A percentile compares a stretch with the other conserved stretches of the same genome.
phyloP scores from a whole-genome alignment of 1,140 invertebrate genomes.

The Eubasilissa regina region DNA sequence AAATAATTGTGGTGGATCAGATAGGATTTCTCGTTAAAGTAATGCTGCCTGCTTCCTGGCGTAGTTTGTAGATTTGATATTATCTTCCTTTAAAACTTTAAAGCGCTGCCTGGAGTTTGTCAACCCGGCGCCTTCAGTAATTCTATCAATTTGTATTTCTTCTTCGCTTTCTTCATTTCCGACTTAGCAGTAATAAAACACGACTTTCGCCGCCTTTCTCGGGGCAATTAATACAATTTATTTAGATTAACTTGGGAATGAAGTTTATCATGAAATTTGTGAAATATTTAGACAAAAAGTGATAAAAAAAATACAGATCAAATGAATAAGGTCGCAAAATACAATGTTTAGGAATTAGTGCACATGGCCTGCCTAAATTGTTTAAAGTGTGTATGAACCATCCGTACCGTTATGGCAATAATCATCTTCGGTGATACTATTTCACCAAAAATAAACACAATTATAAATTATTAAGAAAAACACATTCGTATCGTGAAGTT shows the following conservation, averaged over 20 bases:
- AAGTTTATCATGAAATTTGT: not conserved
- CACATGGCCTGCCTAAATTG: too few relatives aligned
- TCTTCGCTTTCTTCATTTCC: constrained; percentile 25
- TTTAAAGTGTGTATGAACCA: too few relatives aligned
- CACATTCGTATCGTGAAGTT: too few relatives aligned
- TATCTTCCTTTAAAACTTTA: not conserved
- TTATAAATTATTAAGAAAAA: too few relatives aligned
- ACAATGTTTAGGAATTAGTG: too few relatives aligned
- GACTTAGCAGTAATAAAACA: not conserved
- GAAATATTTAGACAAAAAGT: not conserved
- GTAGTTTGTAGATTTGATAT: constrained; percentile 5
- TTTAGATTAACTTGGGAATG: constrained; percentile 19
- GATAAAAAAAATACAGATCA: not conserved
- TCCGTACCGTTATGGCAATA: too few relatives aligned
- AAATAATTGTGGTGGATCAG: too few relatives aligned
- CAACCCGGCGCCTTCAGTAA: constrained; percentile 7
- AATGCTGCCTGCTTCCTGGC: not conserved
- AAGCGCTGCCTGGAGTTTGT: constrained; percentile 2
- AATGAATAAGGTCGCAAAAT: not conserved
- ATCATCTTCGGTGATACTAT: too few relatives aligned
- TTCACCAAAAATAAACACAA: too few relatives aligned
- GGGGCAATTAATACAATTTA: constrained; percentile 12
- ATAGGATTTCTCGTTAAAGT: too few relatives aligned
- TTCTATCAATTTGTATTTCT: constrained; percentile 23
- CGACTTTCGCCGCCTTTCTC: not conserved